Conservation (phyloP, 2,797 vertebrate genomes). For the Xenopus petersii region DNA sequence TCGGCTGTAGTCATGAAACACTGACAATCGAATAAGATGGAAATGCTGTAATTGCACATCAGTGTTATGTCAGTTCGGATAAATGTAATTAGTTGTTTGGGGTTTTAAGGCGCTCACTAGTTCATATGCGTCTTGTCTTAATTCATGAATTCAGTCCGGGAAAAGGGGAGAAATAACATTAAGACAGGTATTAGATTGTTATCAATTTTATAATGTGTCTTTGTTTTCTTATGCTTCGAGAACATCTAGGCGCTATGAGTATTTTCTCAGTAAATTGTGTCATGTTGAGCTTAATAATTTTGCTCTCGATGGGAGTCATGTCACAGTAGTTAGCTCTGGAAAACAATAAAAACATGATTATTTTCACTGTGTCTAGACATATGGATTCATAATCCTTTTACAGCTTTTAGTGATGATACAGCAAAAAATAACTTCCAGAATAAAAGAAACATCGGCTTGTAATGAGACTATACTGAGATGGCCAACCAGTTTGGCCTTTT, state of each 20-base stretch:
- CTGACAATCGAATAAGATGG: no score
- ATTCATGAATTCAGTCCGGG: conserved; percentile 16
- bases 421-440: no score
- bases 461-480: no score
- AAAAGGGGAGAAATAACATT: conserved; percentile 21
- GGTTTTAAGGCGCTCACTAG: no score
- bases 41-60: no score
- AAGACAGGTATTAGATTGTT: conserved; percentile 14
- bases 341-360: conserved; percentile 25
- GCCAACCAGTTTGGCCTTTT: no score
- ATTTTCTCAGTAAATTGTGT: neutral
- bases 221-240: neutral
- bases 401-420: neutral
- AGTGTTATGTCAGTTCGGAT: no score
- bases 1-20: no score
- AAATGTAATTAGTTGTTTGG: no score
- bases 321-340: neutral
- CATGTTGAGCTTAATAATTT: neutral
- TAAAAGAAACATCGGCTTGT: no score
- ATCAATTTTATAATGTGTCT: conserved; percentile 27
- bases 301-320: neutral
- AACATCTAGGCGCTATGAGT: conserved; percentile 7
- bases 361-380: conserved; percentile 37
- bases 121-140: no score
- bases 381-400: conserved; percentile 7